Conservation (phyloP, 1,140 invertebrate species). For the Drosophila seguyi region DNA sequence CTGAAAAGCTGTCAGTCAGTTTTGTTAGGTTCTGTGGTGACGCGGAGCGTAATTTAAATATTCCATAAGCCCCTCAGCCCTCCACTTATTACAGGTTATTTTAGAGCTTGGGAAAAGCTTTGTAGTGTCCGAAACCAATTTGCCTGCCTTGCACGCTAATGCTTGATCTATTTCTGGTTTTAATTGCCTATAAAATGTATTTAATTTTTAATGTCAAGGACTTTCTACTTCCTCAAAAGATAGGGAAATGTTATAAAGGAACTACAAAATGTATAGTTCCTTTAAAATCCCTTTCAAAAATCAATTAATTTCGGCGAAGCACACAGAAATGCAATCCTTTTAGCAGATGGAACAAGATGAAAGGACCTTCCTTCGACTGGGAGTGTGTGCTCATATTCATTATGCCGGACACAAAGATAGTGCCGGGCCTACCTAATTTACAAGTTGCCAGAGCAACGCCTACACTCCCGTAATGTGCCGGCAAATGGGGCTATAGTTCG, state of each 20-base stretch:
- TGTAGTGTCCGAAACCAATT: background rate
- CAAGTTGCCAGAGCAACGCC: slow-evolving; percentile 24
- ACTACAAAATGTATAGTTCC: background rate
- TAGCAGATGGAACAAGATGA: slow-evolving; percentile 12
- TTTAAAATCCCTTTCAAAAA: background rate
- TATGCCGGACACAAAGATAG: slow-evolving; percentile 49
- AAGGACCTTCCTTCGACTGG: slow-evolving; percentile 19
- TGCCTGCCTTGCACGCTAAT: background rate
- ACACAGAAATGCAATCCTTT: slow-evolving; percentile 8
- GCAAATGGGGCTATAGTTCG: slow-evolving; percentile 22
- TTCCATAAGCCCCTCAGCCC: slow-evolving; percentile 8
- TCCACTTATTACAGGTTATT: slow-evolving; percentile 1
- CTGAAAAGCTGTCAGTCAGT: slow-evolving; percentile 25
- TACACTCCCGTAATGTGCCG: slow-evolving; percentile 47
- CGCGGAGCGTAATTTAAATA: slow-evolving; percentile 22
- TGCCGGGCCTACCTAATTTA: slow-evolving; percentile 69
- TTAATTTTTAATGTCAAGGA: slow-evolving; percentile 2
- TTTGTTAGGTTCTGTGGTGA: background rate
- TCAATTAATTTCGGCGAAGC: background rate
- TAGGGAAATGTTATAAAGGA: background rate
- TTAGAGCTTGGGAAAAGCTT: background rate
- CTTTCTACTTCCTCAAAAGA: no score
- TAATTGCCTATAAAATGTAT: background rate
- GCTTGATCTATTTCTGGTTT: background rate
- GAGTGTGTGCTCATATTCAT: slow-evolving; percentile 51